A percentile compares a stretch with the other conserved stretches of the same genome.
phyloP scores from a whole-genome alignment of 2,113 vertebrate species.

The Asarcornis scutulata region DNA sequence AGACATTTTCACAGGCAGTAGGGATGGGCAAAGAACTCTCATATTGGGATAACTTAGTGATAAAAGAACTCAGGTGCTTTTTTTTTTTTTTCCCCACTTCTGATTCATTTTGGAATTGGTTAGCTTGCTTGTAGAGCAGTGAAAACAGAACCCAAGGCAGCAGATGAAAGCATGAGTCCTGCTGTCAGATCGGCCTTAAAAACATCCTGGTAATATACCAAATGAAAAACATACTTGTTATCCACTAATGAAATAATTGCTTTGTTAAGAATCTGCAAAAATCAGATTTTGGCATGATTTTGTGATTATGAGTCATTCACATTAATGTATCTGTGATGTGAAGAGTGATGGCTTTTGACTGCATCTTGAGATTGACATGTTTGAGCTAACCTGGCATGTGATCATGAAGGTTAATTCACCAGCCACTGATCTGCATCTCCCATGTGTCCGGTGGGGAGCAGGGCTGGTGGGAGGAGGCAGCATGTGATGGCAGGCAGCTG shows the following conservation, averaged over 20 bases:
- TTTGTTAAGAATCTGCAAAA: conserved; percentile 37
- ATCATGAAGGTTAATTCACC: not conserved
- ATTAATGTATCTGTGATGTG: not conserved
- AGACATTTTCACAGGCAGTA: not conserved
- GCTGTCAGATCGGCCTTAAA: conserved; percentile 12
- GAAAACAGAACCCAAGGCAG: conserved; percentile 1
- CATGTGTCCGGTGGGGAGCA: not conserved
- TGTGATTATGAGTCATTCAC: conserved; percentile 5
- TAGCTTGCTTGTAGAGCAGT: not conserved
- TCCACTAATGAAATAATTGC: conserved; percentile 56
- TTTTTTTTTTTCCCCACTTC: not conserved
- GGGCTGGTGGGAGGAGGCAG: not conserved
- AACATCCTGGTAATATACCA: not conserved
- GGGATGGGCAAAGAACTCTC: not conserved
- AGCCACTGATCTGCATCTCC: fast-evolving
- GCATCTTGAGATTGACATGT: not conserved
- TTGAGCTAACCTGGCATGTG: not conserved
- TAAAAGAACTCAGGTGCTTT: not conserved
- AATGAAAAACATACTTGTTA: conserved; percentile 33
- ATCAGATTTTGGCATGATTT: conserved; percentile 27
- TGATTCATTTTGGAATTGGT: not conserved
- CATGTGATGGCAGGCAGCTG: not conserved
- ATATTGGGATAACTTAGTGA: not conserved
- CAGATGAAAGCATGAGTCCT: conserved; percentile 19
- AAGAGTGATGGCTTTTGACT: conserved; percentile 11